Base-by-base conservation (phyloP, 2,797 vertebrate species). In the Anabacerthia variegaticeps region DNA sequence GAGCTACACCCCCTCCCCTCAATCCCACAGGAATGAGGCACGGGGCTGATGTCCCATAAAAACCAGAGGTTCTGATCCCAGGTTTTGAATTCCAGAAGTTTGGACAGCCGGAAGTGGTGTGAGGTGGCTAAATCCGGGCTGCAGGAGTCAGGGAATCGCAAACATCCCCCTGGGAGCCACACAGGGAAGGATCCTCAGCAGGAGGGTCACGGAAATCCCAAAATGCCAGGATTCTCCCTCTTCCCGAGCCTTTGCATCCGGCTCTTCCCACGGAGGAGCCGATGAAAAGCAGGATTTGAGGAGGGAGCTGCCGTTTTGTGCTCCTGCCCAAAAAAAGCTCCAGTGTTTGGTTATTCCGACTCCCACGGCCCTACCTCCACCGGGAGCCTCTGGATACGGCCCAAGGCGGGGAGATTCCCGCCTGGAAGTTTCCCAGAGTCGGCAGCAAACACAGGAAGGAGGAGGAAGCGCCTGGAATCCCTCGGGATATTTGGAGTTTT, bases 101-200 rank as follows among this genome's bases (percentile, higher is more conserved):
- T 1, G 28, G 27, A 34, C 9, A 32, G 24, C 8, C 7, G 16
- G 36, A 78, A 24, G 20, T 0, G 36, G 36, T 5, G 0, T 0
- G 6, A 67, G 44, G 72, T 3, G 67, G 34, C 27, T 48, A 27
- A 69, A 79, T 20, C 34, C 24, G 1, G 0, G 2, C 48, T 4
- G n/a, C 0, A 48, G 43, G 1, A 2, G 5, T 14, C 58, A 20
- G 52, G 66, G 49, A 72, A 54, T 15, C 8, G 5, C 26, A 41
- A 30, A 23, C 28, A 7, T 7, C 32, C 32, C n/a, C 1, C 1
- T 9, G 46, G 6, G 73, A 81, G 58, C 51, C 14, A 32, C 20
- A 9, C 1, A 6, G 18, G 52, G 36, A 55, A 67, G 20, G 36
- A 52, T 2, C 37, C 58, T 49, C 37, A 15, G 32, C 41, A 19